Conservation (phyloP, 1,140 invertebrate species). For the Spodoptera litura region DNA sequence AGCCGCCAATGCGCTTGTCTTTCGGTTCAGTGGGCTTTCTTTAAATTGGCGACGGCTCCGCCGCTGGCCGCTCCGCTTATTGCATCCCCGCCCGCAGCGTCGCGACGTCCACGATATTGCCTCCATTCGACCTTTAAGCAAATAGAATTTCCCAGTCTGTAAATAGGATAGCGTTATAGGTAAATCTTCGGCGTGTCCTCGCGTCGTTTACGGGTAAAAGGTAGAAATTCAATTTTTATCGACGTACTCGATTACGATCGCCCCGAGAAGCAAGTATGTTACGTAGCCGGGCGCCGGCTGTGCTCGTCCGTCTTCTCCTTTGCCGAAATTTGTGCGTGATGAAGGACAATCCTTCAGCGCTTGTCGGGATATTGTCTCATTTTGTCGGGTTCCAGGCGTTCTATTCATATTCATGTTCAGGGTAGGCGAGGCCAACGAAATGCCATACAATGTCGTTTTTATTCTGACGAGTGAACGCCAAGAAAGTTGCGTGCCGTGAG, state of each 20-base stretch:
- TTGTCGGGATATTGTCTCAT: slow-evolving; percentile 76
- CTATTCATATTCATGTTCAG: slow-evolving; percentile 77
- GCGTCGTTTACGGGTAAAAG: slow-evolving; percentile 57
- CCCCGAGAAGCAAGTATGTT: slow-evolving; percentile 45
- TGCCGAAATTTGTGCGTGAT: slow-evolving; percentile 78
- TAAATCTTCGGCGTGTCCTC: slow-evolving; percentile 72
- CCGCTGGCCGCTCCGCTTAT: slow-evolving; percentile 82
- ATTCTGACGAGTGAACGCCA: slow-evolving; percentile 77
- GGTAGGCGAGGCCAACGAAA: slow-evolving; percentile 68
- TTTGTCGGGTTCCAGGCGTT: slow-evolving; percentile 59
- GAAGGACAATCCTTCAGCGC: slow-evolving; percentile 76
- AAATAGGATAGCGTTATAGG: slow-evolving; percentile 80
- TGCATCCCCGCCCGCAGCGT: slow-evolving; percentile 81
- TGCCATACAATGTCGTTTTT: slow-evolving; percentile 77
- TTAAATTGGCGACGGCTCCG: slow-evolving; percentile 86
- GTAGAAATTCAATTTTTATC: slow-evolving; percentile 78
- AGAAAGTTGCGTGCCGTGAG: slow-evolving; percentile 79
- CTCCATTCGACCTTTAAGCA: slow-evolving; percentile 83
- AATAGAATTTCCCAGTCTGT: slow-evolving; percentile 82
- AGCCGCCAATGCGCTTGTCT: slow-evolving; percentile 86
- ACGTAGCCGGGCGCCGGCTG: slow-evolving; percentile 47
- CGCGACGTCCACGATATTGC: slow-evolving; percentile 84
- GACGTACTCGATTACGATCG: slow-evolving; percentile 66
- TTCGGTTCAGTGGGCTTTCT: slow-evolving; percentile 87
- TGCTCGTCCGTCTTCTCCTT: slow-evolving; percentile 41